Evolutionary conservation across 2,113 vertebrate species (phyloP).

Genomic region (Saguinus midas): DNA sequence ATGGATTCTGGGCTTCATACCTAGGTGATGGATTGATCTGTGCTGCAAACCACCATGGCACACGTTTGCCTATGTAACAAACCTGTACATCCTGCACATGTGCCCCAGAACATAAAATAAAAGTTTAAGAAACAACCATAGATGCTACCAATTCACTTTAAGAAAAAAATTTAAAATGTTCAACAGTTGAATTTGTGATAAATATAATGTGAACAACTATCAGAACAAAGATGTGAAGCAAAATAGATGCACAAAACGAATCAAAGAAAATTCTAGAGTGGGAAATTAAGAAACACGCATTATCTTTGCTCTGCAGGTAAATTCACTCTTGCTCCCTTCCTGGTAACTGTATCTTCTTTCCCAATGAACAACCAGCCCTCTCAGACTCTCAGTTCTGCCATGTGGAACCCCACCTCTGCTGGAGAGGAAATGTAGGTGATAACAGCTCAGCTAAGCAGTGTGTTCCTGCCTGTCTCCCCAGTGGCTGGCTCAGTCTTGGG

Average conservation of each 20-base stretch:
- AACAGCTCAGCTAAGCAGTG: no score
- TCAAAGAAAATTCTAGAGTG: not conserved
- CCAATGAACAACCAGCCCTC: not conserved
- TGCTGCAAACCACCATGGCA: no score
- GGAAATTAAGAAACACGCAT: not conserved
- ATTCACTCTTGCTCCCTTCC: not conserved
- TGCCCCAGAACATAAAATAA: no score
- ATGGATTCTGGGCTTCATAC: no score
- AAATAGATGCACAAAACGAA: not conserved
- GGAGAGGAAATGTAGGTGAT: rapidly evolving
- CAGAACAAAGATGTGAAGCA: not conserved
- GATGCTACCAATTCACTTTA: not conserved
- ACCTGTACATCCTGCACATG: no score
- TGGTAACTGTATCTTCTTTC: not conserved
- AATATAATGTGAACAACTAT: not conserved
- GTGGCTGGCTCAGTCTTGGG: not conserved
- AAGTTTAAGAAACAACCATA: not conserved
- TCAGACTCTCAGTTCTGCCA: not conserved
- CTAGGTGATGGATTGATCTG: no score
- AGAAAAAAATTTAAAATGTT: not conserved
- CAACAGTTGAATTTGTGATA: not conserved
- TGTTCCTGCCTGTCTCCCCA: not conserved
- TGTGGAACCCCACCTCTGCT: not conserved
- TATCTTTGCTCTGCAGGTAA: not conserved
- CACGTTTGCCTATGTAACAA: no score